These are phyloP conservation scores for Calcarius lapponicus DNA, from an alignment of 2,797 vertebrate species.

Conservation along the genomic window DNA sequence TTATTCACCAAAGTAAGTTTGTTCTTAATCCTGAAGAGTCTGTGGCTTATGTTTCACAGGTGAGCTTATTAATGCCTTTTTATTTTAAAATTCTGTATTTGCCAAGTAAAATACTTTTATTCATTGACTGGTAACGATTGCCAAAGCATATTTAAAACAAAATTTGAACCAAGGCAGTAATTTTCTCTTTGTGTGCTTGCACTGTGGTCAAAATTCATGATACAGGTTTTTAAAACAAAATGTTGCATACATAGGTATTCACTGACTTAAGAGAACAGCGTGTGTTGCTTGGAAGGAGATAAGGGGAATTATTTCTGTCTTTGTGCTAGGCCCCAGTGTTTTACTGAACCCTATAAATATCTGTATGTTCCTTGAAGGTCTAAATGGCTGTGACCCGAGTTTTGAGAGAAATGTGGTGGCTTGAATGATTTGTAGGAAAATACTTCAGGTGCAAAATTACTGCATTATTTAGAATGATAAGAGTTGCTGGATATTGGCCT, in stretches of 20 bases:
- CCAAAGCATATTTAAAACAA: neutral
- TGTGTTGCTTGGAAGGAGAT: neutral
- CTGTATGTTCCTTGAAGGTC: neutral
- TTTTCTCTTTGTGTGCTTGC: neutral
- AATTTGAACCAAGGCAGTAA: neutral
- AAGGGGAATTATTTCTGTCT: neutral
- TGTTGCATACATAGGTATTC: neutral
- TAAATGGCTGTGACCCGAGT: neutral
- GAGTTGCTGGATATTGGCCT: neutral
- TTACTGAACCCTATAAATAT: neutral
- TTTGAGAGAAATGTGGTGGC: neutral
- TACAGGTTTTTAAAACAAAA: neutral
- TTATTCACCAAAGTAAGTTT: neutral
- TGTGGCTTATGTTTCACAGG: neutral
- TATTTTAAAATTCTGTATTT: neutral
- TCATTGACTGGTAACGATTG: neutral
- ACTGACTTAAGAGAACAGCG: neutral
- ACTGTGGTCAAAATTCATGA: neutral
- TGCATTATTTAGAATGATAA: neutral
- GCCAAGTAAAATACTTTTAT: neutral
- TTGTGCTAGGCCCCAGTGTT: neutral
- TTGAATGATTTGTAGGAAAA: neutral
- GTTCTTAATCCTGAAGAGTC: neutral
- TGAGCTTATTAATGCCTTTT: neutral
- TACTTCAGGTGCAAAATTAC: neutral